Conservation (phyloP, 2,888 invertebrate genomes). For the Drosophila suboccidentalis region DNA sequence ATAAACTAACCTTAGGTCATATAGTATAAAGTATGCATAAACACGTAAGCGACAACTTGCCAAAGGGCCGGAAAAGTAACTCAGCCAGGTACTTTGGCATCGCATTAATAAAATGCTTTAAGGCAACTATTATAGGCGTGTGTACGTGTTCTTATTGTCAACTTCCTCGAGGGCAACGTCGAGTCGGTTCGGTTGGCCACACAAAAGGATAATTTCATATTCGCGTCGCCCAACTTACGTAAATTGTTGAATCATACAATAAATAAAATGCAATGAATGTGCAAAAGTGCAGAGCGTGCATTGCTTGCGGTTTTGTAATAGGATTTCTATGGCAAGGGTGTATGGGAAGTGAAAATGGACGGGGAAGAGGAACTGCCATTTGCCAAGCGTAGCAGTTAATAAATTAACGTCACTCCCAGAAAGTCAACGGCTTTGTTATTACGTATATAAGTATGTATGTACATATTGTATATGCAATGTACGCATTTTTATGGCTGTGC, state of each 20-base stretch:
- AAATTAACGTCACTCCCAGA: constrained; percentile 68
- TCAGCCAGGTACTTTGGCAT: constrained; percentile 58
- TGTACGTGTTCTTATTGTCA: constrained; percentile 65
- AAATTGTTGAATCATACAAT: constrained; percentile 74
- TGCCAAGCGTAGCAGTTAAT: constrained; percentile 67
- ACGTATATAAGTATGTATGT: constrained; percentile 10
- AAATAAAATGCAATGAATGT: constrained; percentile 73
- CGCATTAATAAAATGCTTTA: constrained; percentile 47
- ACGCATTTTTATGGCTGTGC: constrained; percentile 20
- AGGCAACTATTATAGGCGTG: constrained; percentile 44
- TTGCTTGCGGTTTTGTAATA: constrained; percentile 49
- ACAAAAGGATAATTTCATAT: constrained; percentile 71
- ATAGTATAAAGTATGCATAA: constrained; percentile 52
- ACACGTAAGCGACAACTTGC: constrained; percentile 22
- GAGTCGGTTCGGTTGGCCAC: constrained; percentile 11
- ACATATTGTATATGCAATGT: no score
- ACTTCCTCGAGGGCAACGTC: constrained; percentile 41
- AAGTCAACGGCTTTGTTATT: constrained; percentile 66
- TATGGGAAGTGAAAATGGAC: background rate
- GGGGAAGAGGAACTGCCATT: constrained; percentile 19
- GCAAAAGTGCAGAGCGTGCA: constrained; percentile 64
- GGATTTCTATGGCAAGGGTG: background rate
- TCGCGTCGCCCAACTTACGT: constrained; percentile 71
- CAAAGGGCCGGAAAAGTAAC: constrained; percentile 46
- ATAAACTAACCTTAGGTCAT: constrained; percentile 22